Evolutionary conservation across 2,888 invertebrate species (phyloP), one percentile per base, ranked within the genome.

Genomic region (Fabriciana adippe): DNA sequence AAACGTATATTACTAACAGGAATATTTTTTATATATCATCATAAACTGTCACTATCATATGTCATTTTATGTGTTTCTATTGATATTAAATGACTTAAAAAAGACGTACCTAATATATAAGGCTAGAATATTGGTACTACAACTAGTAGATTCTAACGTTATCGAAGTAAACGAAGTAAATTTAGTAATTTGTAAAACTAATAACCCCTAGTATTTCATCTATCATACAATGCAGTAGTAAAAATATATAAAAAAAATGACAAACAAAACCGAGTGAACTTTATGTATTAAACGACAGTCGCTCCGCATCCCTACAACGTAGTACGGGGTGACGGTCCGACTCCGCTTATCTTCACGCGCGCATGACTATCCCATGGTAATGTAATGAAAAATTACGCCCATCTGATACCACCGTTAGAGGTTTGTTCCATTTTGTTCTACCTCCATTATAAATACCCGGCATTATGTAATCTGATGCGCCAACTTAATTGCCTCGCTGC

Each of bases 371-470:
- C 84, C 86, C 83, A 82, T 85, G 87, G 86, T 92, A 93, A 93
- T 92, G 90, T 90, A 91, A 93, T 93, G 92, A 93, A 93, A 93
- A 93, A 93, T 93, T 92, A 93, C 88, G 83, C 81, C 77, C 87
- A 87, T 86, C 88, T 87, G 89, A 90, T 92, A 89, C 80, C 79
- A 76, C 75, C 73, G 85, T 84, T 61, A 61, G 60, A 61, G 61
- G 53, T 61, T 61, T 61, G 61, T 61, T 61, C 61, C 61, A 51
- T 61, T 61, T 61, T 31, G 59, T 59, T 78, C 68, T 66, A 71
- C 68, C 71, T 69, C 68, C 68, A 66, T 70, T 72, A 73, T 66
- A 72, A 71, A 73, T 72, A 73, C 57, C 68, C 64, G 60, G 66
- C 66, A 70, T 71, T 70, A 75, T 73, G 67, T 74, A 73, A 73